Conservation (phyloP, 2,113 vertebrate genomes). For the Xerus inauris region DNA sequence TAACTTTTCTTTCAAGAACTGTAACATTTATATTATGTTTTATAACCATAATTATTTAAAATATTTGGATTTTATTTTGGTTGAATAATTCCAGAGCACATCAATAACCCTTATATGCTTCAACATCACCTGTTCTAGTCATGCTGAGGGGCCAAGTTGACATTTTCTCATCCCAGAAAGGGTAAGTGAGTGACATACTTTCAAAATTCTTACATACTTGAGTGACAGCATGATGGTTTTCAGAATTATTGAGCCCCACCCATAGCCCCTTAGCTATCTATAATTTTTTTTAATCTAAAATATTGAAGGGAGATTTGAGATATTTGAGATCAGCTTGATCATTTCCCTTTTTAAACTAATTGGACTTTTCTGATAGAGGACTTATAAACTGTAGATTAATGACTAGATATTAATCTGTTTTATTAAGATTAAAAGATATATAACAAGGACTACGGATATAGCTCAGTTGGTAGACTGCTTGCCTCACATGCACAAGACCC, state of each 20-base stretch:
- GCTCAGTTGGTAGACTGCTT: no score
- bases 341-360: background rate
- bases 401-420: background rate
- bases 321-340: background rate
- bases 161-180: background rate
- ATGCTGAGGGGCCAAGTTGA: no score
- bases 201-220: background rate
- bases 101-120: background rate
- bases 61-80: background rate
- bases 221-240: conserved; percentile 1
- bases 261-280: background rate
- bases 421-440: background rate
- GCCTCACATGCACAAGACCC: no score
- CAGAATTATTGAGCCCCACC: background rate
- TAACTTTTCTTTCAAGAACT: background rate
- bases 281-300: background rate
- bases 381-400: background rate
- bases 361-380: background rate
- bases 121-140: background rate
- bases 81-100: background rate
- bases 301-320: background rate
- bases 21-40: background rate
- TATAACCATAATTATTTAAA: conserved; percentile 9
- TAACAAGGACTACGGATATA: no score
- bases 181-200: background rate